These are phyloP conservation scores for Bombus sylvicola DNA, from an alignment of 1,140 invertebrate genomes.

Conservation along the genomic window DNA sequence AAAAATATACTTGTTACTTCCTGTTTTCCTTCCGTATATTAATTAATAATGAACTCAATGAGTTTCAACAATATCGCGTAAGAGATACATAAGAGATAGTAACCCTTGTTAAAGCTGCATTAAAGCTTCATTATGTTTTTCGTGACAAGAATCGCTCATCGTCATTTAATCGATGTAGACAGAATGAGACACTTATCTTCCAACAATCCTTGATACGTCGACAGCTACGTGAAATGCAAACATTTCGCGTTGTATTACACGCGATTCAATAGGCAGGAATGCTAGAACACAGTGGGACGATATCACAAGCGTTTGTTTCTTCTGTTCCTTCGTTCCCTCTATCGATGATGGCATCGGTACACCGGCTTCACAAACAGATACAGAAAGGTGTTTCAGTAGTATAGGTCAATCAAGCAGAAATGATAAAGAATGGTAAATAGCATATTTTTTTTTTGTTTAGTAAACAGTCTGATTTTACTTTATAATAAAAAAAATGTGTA, in stretches of 20 bases:
- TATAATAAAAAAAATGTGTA: not conserved
- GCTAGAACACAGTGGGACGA: slow-evolving; percentile 21
- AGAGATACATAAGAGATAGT: not conserved
- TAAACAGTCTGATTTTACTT: not conserved
- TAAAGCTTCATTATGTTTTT: not conserved
- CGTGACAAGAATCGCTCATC: slow-evolving; percentile 10
- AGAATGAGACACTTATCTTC: slow-evolving; percentile 61
- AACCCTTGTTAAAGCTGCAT: not conserved
- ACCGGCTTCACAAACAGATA: not conserved
- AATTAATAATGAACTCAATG: not conserved
- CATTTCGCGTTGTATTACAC: slow-evolving; percentile 43
- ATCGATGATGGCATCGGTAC: slow-evolving; percentile 20
- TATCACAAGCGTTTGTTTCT: slow-evolving; percentile 28
- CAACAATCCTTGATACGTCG: slow-evolving; percentile 51
- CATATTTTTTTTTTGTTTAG: too few relatives aligned
- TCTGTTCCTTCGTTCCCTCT: slow-evolving; percentile 1
- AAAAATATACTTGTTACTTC: not conserved
- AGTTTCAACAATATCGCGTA: not conserved
- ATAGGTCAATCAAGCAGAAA: too few relatives aligned
- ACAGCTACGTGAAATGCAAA: slow-evolving; percentile 52
- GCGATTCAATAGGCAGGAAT: slow-evolving; percentile 26
- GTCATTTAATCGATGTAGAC: slow-evolving; percentile 50
- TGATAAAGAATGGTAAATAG: too few relatives aligned
- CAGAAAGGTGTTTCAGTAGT: too few relatives aligned
- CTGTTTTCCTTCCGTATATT: too few relatives aligned